Evolutionary conservation across 1,140 invertebrate species (phyloP).

Genomic region (Calephelis virginiensis): DNA sequence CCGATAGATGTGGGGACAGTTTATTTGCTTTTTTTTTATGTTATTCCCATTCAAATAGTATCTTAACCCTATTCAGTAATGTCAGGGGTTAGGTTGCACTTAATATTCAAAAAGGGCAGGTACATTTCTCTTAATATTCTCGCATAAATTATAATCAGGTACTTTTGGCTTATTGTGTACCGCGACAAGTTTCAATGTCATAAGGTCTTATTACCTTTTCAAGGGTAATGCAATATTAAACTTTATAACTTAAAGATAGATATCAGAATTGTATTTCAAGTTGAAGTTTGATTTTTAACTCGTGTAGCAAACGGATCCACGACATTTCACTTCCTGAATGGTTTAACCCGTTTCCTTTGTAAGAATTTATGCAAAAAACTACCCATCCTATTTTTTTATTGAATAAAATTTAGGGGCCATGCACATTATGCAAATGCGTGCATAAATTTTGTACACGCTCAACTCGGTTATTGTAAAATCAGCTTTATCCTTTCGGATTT

Average conservation of each 20-base stretch:
- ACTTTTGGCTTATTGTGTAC: conserved; percentile 73
- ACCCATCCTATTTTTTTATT: conserved; percentile 80
- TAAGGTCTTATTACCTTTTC: conserved; percentile 43
- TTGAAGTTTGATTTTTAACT: conserved; percentile 50
- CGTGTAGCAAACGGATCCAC: conserved; percentile 54
- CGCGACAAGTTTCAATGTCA: conserved; percentile 42
- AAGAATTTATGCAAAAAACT: conserved; percentile 79
- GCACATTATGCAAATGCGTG: conserved; percentile 79
- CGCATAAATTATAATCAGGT: conserved; percentile 80
- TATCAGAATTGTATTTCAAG: conserved; percentile 30
- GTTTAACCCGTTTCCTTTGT: conserved; percentile 77
- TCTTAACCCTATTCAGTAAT: conserved; percentile 76
- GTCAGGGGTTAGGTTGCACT: conserved; percentile 79
- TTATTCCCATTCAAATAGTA: conserved; percentile 76
- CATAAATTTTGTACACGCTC: conserved; percentile 73
- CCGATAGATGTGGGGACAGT: conserved; percentile 65
- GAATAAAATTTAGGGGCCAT: conserved; percentile 78
- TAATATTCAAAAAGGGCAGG: conserved; percentile 80
- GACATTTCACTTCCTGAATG: conserved; percentile 73
- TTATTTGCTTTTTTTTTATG: conserved; percentile 77
- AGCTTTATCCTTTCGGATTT: conserved; percentile 19
- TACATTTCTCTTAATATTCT: conserved; percentile 78
- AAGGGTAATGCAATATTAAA: conserved; percentile 35
- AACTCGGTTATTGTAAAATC: conserved; percentile 29
- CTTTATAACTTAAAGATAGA: conserved; percentile 33